phyloP scores from a whole-genome alignment of 2,888 invertebrate species.

The Tiphia femorata region DNA sequence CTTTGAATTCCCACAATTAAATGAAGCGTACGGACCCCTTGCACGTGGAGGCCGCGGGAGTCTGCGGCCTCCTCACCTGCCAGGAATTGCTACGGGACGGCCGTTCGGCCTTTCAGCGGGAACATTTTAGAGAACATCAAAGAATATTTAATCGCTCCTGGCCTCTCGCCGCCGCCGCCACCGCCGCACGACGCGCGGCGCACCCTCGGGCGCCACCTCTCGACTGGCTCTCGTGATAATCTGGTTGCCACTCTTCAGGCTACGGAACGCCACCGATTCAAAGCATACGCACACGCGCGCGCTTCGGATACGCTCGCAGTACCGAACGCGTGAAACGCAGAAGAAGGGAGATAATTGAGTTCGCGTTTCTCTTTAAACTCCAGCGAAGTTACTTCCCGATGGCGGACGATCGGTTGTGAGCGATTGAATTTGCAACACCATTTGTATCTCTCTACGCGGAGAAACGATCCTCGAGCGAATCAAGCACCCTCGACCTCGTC shows the following conservation, averaged over 20 bases:
- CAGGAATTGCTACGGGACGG: constrained; percentile 60
- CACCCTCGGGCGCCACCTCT: constrained; percentile 50
- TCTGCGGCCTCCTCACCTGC: constrained; percentile 58
- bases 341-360: no score
- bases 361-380: no score
- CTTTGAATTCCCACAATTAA: constrained; percentile 62
- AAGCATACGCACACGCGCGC: no score
- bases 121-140: constrained; percentile 65
- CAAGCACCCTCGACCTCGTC: no score
- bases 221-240: constrained; percentile 42
- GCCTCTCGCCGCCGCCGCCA: constrained; percentile 31
- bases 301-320: no score
- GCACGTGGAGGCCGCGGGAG: constrained; percentile 50
- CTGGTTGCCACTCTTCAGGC: constrained; percentile 32
- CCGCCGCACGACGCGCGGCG: no score
- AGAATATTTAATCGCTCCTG: constrained; percentile 60
- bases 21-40: constrained; percentile 57
- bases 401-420: no score
- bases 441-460: no score
- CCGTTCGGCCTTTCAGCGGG: constrained; percentile 60
- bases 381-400: no score
- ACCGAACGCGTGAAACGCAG: no score
- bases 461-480: no score
- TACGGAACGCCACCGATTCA: constrained; percentile 26
- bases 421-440: no score